Evolutionary conservation across 2,888 invertebrate species (phyloP).

Genomic region (Pachycephus smyrnensis): DNA sequence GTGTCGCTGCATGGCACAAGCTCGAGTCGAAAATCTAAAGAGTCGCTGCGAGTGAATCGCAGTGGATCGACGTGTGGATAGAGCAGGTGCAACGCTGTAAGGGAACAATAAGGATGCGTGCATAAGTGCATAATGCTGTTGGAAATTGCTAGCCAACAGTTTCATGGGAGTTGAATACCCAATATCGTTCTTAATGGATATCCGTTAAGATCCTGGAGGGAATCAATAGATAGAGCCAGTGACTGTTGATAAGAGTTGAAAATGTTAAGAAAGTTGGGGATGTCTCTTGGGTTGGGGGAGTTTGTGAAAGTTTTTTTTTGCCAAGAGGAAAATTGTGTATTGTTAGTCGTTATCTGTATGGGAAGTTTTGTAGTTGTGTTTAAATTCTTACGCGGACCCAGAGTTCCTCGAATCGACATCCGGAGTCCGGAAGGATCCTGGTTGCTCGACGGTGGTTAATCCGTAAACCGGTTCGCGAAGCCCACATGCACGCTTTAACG

Average conservation of each 20-base stretch:
- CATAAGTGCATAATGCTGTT: not conserved
- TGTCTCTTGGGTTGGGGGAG: not conserved
- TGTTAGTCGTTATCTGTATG: not conserved
- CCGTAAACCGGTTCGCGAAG: conserved; percentile 2
- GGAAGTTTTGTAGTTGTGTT: not conserved
- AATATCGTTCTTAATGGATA: too few species aligned
- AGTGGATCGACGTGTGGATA: not conserved
- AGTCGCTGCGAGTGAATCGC: not conserved
- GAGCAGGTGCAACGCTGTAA: not conserved
- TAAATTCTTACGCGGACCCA: not conserved
- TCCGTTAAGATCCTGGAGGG: not conserved
- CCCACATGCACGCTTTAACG: not conserved
- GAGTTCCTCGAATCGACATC: not conserved
- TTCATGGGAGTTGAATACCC: not conserved
- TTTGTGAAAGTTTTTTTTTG: not conserved
- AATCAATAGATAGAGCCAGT: not conserved
- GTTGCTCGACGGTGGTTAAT: not conserved
- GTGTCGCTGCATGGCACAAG: conserved; percentile 5
- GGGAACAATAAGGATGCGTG: not conserved
- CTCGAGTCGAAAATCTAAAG: not conserved
- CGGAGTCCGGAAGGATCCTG: not conserved
- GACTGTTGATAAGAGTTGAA: not conserved
- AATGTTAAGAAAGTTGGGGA: not conserved
- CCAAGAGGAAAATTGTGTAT: not conserved
- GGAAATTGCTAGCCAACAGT: not conserved